Base-by-base conservation (phyloP, 2,113 vertebrate species). In the Laticauda colubrina region DNA sequence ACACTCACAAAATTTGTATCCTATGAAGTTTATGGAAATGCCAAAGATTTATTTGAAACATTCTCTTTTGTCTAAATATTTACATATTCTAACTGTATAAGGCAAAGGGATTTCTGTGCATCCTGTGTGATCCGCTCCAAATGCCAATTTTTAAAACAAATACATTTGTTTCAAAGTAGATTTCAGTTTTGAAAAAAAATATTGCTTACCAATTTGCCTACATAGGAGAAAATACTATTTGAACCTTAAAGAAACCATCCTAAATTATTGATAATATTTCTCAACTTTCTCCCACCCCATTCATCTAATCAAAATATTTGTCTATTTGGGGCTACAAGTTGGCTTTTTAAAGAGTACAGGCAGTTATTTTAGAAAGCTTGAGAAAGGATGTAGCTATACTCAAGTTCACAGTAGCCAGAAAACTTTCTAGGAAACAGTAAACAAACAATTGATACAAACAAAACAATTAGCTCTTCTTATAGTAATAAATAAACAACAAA, bases 61-160 rank as follows among this genome's bases (percentile, higher is more conserved):
- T 45, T 59, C 24, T 91, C 39, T 91, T 91, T 86, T 29, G 39
- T 91, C 45, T 85, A 91, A 81, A 91, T 91, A 75, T 57, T 91
- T 51, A 61, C 39, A 64, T 29, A n/a, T 21, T 85, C 34, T n/a
- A 87, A 61, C 20, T 34, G 5, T 61, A 51, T 20, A 34, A 91
- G 3, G 24, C 14, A 87, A 87, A 26, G 43, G 53, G 24, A 86
- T 85, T 26, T 69, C 57, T 18, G 10, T 51, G 48, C 29, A 61
- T 51, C 4, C 90, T 57, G 54, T 59, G 39, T 86, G 75, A 86
- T 86, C 39, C 81, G 48, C 24, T 59, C 24, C 75, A 86, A 91
- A 57, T 43, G 57, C 39, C 14, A 86, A 54, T 85, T 85, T 21
- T 85, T 85, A 43, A 81, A 81, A 81, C 20, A 81, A 48, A 53